Evolutionary conservation across 2,797 vertebrate species (phyloP).

Genomic region (Stomatorhinus walkeri): DNA sequence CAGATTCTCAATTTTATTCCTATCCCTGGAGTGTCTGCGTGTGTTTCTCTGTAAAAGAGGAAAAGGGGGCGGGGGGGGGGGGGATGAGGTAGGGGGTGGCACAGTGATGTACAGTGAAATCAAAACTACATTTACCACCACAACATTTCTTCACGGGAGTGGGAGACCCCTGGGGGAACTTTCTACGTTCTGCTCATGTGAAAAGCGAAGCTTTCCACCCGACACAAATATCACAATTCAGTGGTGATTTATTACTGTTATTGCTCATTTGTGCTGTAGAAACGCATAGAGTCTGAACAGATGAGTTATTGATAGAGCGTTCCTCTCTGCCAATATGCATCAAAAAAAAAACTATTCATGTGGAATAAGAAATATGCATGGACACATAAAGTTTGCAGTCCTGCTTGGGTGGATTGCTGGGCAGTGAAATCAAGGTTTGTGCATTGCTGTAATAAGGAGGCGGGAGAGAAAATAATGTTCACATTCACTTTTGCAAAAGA

Average conservation of each 20-base stretch:
- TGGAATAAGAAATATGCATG: background rate
- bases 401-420: background rate
- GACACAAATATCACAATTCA: slow-evolving; percentile 4
- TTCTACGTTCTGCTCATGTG: background rate
- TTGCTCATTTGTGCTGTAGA: slow-evolving; percentile 1
- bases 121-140: background rate
- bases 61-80: background rate
- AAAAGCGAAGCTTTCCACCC: background rate
- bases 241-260: background rate
- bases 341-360: background rate
- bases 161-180: background rate
- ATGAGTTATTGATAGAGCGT: background rate
- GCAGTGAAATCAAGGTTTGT: background rate
- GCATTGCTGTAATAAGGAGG: background rate
- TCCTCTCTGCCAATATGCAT: background rate
- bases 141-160: background rate
- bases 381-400: background rate
- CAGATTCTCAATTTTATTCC: background rate
- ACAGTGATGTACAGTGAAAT: background rate
- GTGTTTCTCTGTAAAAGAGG: background rate
- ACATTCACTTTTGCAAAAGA: background rate
- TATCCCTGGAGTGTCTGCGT: background rate
- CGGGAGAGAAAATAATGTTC: background rate
- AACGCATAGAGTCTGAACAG: background rate
- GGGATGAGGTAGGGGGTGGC: background rate